These are phyloP conservation scores for Aphelocoma coerulescens DNA, from an alignment of 2,113 vertebrate genomes.

Conservation along the genomic window DNA sequence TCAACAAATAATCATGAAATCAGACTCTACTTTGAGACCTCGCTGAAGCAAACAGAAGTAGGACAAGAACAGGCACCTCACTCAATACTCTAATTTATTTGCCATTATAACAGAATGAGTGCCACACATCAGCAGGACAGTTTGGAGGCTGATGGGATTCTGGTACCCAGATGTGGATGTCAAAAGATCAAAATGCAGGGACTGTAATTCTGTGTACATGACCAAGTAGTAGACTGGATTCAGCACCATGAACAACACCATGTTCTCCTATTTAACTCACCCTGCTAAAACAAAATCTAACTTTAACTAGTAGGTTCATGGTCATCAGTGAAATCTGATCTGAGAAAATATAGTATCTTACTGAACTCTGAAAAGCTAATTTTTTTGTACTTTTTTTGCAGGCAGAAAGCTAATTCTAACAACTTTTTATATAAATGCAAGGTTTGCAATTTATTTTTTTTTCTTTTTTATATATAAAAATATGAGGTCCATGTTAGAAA, in stretches of 20 bases:
- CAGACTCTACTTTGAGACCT: not conserved
- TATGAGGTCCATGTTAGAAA: not conserved
- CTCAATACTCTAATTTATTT: not conserved
- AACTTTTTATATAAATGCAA: not conserved
- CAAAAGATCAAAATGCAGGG: not conserved
- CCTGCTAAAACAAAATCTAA: not conserved
- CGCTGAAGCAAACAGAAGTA: not conserved
- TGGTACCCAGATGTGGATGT: rapidly evolving
- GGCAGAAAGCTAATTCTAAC: not conserved
- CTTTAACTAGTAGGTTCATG: not conserved
- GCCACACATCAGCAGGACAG: not conserved
- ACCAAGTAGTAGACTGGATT: not conserved
- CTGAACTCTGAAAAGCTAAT: not conserved
- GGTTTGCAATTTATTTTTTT: not conserved
- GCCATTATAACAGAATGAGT: not conserved
- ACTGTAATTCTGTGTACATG: not conserved
- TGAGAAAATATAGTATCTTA: not conserved
- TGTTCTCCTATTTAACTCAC: not conserved
- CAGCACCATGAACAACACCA: constrained; percentile 33
- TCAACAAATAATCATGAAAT: not conserved
- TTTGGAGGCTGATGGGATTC: not conserved
- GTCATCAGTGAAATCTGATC: not conserved
- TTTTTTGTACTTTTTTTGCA: not conserved
- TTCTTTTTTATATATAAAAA: not conserved
- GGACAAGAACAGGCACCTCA: not conserved